Conservation (phyloP, 2,113 vertebrate species). For the Erinaceus europaeus region DNA sequence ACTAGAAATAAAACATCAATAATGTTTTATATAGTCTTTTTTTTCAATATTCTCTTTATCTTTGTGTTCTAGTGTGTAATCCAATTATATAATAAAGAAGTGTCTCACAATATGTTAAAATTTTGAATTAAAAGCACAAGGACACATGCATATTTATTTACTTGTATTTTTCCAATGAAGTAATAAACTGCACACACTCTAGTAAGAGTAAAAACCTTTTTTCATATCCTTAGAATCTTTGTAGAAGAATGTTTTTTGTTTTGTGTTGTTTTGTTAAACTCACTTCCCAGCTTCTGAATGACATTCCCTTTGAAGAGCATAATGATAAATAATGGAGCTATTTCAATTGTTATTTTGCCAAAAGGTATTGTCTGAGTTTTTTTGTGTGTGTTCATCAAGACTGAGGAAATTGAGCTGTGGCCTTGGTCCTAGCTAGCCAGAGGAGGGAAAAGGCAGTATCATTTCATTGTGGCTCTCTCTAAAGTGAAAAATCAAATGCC, state of each 20-base stretch:
- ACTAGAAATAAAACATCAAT: neutral
- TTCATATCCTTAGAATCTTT: conserved; percentile 18
- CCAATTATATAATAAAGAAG: neutral
- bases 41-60: neutral
- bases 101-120: neutral
- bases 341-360: conserved; percentile 66
- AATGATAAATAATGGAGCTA: conserved; percentile 66
- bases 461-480: neutral
- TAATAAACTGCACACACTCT: neutral
- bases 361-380: conserved; percentile 70
- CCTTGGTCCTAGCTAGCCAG: neutral
- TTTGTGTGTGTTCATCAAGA: conserved; percentile 50
- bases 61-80: neutral
- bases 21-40: neutral
- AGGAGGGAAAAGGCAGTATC: neutral
- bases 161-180: neutral
- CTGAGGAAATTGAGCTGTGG: conserved; percentile 43
- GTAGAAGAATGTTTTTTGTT: neutral
- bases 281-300: conserved; percentile 48
- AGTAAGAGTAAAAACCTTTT: neutral
- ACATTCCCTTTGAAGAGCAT: conserved; percentile 63
- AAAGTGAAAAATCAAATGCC: conserved; percentile 26
- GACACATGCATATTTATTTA: neutral
- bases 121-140: neutral
- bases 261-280: conserved; percentile 49